Evolutionary conservation across 2,888 invertebrate species (phyloP).

Genomic region (Drosophila peninsularis): DNA sequence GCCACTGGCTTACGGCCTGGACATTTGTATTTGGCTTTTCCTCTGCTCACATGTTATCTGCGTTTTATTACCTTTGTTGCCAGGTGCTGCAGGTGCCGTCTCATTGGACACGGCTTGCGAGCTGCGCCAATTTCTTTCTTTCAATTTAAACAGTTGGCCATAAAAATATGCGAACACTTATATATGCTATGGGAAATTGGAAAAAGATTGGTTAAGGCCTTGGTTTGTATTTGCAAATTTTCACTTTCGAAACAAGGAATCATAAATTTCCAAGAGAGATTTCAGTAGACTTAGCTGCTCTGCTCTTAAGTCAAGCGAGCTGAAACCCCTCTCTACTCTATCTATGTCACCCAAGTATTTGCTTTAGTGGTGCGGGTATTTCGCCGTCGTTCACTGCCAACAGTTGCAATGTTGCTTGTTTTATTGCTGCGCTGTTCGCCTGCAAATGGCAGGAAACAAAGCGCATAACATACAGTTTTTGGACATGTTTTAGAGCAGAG

Average conservation of each 20-base stretch:
- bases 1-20: slow-evolving; percentile 10
- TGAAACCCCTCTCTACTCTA: background rate
- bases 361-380: slow-evolving; percentile 8
- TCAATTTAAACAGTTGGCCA: background rate
- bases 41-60: slow-evolving; percentile 23
- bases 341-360: background rate
- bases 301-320: background rate
- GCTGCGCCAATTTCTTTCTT: background rate
- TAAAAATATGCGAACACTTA: background rate
- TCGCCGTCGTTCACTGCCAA: background rate
- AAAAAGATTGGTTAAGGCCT: no score
- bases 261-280: background rate
- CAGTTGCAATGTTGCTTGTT: slow-evolving; percentile 19
- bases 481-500: slow-evolving; percentile 32
- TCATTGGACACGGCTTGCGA: slow-evolving; percentile 11
- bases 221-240: no score
- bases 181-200: background rate
- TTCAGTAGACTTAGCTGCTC: background rate
- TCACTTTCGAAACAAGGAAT: no score
- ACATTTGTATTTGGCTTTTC: slow-evolving; percentile 10
- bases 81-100: slow-evolving; percentile 5
- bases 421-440: slow-evolving; percentile 23
- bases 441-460: slow-evolving; percentile 63
- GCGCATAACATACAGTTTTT: slow-evolving; percentile 39
- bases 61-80: slow-evolving; percentile 20